A percentile compares a stretch with the other conserved stretches of the same genome.
Evolutionary conservation across 2,113 vertebrate species (phyloP).

Genomic region (Anser cygnoides): DNA sequence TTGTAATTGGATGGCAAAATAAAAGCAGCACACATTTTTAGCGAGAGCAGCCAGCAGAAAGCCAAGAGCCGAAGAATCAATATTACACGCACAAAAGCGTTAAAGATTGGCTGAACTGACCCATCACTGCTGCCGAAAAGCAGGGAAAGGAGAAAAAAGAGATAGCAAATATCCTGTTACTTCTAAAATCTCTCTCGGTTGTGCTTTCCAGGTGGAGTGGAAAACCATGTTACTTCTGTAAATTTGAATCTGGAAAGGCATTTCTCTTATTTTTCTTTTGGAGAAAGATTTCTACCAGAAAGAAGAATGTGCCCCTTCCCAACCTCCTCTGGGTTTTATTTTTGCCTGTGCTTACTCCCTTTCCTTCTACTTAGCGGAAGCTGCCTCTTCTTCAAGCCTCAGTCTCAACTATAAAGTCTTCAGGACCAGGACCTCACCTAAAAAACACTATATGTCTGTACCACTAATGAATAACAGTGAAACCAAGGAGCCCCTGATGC

Average conservation of each 20-base stretch:
- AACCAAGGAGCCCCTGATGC: not conserved
- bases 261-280: not conserved
- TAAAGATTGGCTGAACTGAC: not conserved
- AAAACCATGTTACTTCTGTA: slow-evolving; percentile 8
- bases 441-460: not conserved
- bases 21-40: not conserved
- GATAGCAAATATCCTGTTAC: not conserved
- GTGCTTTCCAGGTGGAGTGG: not conserved
- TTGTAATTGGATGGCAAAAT: not conserved
- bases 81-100: not conserved
- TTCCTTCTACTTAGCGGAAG: not conserved
- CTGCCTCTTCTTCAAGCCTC: not conserved
- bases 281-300: not conserved
- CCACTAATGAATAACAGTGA: not conserved
- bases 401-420: not conserved
- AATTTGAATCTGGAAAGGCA: not conserved
- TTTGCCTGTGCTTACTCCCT: not conserved
- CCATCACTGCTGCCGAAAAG: not conserved
- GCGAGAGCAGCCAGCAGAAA: not conserved
- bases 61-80: not conserved
- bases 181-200: not conserved
- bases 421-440: not conserved
- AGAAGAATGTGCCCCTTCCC: not conserved
- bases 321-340: not conserved
- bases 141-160: not conserved